These are phyloP conservation scores for Neolamprologus devosi DNA, from an alignment of 2,113 vertebrate genomes.

Conservation along the genomic window DNA sequence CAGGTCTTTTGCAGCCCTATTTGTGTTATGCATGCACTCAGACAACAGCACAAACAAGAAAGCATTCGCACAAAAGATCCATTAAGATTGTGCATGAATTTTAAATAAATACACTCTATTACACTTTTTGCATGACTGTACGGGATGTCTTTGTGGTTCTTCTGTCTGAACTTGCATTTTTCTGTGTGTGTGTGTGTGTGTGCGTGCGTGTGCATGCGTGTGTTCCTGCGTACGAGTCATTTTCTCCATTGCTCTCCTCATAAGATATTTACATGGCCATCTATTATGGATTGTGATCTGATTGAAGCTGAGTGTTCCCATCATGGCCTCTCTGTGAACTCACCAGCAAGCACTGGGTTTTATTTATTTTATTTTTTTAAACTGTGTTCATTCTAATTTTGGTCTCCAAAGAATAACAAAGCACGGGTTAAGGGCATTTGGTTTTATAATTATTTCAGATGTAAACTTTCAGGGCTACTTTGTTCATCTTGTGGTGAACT, in stretches of 20 bases:
- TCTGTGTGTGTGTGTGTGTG: neutral
- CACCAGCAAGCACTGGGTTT: slow-evolving; percentile 16
- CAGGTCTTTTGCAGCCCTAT: neutral
- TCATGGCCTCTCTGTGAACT: slow-evolving; percentile 65
- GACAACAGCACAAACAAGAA: slow-evolving; percentile 14
- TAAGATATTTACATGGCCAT: slow-evolving; percentile 72
- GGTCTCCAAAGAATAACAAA: neutral
- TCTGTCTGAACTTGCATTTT: neutral
- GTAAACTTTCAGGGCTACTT: neutral
- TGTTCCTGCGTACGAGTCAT: slow-evolving; percentile 49
- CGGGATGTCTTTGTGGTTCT: neutral
- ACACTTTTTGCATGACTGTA: neutral
- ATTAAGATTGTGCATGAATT: slow-evolving; percentile 53
- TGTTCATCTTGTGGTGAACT: neutral
- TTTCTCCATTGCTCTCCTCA: slow-evolving; percentile 68
- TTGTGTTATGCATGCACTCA: neutral
- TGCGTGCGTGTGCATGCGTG: neutral
- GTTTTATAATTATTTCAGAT: neutral
- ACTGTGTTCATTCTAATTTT: neutral
- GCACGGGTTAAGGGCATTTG: neutral
- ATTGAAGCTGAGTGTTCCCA: slow-evolving; percentile 75
- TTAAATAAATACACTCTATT: slow-evolving; percentile 48
- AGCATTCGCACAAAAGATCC: slow-evolving; percentile 30
- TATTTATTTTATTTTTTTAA: neutral
- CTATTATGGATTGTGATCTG: slow-evolving; percentile 74